Conservation (phyloP, 2,888 invertebrate species). For the Caenorhabditis virilis region DNA sequence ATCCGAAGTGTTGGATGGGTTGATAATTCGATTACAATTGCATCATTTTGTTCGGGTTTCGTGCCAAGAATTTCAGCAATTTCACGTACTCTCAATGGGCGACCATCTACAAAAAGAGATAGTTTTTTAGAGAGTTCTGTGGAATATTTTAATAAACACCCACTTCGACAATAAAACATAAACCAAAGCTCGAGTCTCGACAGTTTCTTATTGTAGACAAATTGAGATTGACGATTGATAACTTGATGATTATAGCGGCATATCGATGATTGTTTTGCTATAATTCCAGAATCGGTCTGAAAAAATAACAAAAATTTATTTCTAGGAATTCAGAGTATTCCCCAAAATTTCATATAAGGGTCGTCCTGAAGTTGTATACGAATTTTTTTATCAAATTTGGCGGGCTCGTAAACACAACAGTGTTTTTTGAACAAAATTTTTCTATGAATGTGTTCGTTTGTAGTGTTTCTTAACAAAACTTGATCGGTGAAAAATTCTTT, state of each 20-base stretch:
- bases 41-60: slow-evolving; percentile 35
- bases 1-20: slow-evolving; percentile 33
- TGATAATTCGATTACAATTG: slow-evolving; percentile 33
- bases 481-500: no score
- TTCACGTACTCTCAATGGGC: slow-evolving; percentile 22
- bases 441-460: no score
- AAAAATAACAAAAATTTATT: no score
- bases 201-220: slow-evolving; percentile 25
- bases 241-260: slow-evolving; percentile 27
- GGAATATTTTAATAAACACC: slow-evolving; percentile 3
- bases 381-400: not conserved
- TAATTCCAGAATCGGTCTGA: slow-evolving; percentile 26
- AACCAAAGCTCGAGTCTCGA: slow-evolving; percentile 31
- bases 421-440: not conserved
- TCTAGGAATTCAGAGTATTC: no score
- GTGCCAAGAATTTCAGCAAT: slow-evolving; percentile 37
- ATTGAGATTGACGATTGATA: slow-evolving; percentile 32
- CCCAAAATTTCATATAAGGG: no score
- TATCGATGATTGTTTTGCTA: slow-evolving; percentile 32
- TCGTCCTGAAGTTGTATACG: no score
- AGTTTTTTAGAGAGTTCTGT: not conserved
- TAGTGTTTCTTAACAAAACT: no score
- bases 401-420: not conserved
- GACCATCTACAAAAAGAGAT: slow-evolving; percentile 14
- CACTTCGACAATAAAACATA: slow-evolving; percentile 39